Evolutionary conservation across 2,113 vertebrate genomes (phyloP).

Genomic region (Mobula hypostoma): DNA sequence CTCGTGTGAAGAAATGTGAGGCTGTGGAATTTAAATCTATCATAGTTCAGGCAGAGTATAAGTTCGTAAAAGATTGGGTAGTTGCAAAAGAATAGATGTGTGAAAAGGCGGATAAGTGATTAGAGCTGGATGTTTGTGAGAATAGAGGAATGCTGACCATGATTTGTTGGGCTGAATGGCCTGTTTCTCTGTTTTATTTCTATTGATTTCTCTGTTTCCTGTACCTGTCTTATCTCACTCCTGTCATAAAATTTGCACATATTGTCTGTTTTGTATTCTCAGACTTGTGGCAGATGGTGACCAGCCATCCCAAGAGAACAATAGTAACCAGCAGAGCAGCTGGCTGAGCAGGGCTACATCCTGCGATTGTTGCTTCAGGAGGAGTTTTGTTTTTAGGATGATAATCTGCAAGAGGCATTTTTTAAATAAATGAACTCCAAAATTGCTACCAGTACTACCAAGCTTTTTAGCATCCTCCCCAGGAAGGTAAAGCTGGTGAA

Average conservation of each 20-base stretch:
- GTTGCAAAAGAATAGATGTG: not conserved
- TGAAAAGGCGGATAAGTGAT: not conserved
- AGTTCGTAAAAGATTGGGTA: not conserved
- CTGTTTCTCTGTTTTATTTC: not conserved
- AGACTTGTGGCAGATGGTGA: constrained; percentile 14
- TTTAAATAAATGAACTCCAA: not conserved
- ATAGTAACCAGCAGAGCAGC: not conserved
- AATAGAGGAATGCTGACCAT: too few relatives aligned
- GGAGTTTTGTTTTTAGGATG: constrained; percentile 2
- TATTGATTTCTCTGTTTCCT: not conserved
- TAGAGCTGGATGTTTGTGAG: not conserved
- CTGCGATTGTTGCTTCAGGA: not conserved
- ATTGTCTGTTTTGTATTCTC: constrained; percentile 4
- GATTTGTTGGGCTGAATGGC: not conserved
- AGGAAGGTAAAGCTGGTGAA: not conserved
- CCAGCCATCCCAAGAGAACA: not conserved
- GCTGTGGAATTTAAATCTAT: not conserved
- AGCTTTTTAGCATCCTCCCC: not conserved
- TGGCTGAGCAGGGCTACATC: not conserved
- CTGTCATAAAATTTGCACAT: not conserved
- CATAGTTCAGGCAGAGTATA: not conserved
- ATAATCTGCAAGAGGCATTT: not conserved
- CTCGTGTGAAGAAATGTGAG: not conserved
- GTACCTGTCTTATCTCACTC: not conserved
- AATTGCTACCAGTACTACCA: not conserved